phyloP scores from a whole-genome alignment of 53 echinoderm and acorn worm genomes.

The Echinometra lucunter region DNA sequence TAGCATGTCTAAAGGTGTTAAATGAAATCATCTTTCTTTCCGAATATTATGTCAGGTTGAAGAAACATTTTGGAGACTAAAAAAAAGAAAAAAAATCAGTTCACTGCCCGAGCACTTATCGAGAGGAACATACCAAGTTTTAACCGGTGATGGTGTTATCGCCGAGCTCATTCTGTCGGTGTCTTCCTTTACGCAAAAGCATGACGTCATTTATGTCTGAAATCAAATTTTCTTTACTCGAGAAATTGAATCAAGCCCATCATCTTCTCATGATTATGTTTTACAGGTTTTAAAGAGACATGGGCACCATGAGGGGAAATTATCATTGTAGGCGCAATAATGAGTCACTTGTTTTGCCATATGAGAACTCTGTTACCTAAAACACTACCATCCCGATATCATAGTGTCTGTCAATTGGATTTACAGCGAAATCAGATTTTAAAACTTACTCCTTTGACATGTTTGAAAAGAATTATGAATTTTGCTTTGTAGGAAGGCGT shows the following conservation, averaged over 20 bases:
- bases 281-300: background rate
- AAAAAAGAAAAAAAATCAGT: too few relatives aligned
- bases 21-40: background rate
- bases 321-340: background rate
- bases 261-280: background rate
- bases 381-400: too few relatives aligned
- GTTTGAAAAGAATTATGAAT: too few relatives aligned
- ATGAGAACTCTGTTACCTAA: background rate
- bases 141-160: too few relatives aligned
- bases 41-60: background rate
- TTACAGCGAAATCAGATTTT: too few relatives aligned
- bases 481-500: too few relatives aligned
- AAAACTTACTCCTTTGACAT: too few relatives aligned
- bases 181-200: background rate
- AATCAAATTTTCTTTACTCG: background rate
- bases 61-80: background rate
- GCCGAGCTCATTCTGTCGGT: background rate
- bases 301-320: background rate
- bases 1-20: background rate
- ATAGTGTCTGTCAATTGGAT: too few relatives aligned
- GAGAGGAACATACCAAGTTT: background rate
- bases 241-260: conserved; percentile 24
- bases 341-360: background rate
- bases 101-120: background rate
- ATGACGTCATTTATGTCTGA: background rate